Conservation (phyloP, 2,113 vertebrate species). For the Epinephelus cyanopodus region DNA sequence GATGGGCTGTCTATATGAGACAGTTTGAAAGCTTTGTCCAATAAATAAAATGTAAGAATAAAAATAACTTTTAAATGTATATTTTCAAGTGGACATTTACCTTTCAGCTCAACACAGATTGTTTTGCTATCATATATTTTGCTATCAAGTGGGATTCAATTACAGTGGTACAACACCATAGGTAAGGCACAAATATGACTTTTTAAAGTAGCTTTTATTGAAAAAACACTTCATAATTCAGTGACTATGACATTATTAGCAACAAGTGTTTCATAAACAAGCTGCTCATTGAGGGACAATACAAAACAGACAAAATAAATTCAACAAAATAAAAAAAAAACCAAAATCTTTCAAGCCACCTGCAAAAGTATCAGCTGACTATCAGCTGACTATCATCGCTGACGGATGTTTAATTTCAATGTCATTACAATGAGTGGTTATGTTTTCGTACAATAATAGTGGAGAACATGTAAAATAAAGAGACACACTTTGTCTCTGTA, state of each 20-base stretch:
- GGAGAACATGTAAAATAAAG: slow-evolving; percentile 7
- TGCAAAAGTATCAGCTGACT: slow-evolving; percentile 28
- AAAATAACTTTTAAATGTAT: background rate
- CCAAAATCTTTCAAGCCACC: slow-evolving; percentile 13
- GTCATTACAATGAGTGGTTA: slow-evolving; percentile 48
- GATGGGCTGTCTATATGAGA: background rate
- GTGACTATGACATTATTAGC: slow-evolving; percentile 47
- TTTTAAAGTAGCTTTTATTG: slow-evolving; percentile 62
- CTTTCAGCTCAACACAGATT: background rate
- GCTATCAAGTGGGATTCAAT: background rate
- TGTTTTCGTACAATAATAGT: slow-evolving; percentile 14
- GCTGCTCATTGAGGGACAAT: slow-evolving; percentile 26
- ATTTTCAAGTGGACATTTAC: background rate
- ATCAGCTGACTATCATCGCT: slow-evolving; percentile 15
- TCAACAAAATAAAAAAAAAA: background rate
- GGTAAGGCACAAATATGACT: background rate
- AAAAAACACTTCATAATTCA: slow-evolving; percentile 33
- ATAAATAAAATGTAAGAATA: background rate
- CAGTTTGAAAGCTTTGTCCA: background rate
- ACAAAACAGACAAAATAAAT: slow-evolving; percentile 22
- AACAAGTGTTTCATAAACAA: slow-evolving; percentile 35
- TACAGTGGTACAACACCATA: background rate
- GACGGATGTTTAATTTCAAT: slow-evolving; percentile 15
- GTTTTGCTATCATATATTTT: background rate
- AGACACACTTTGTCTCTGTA: slow-evolving; percentile 7